phyloP scores from a whole-genome alignment of 1,140 invertebrate species.

The Akabosia matsudoensis region DNA sequence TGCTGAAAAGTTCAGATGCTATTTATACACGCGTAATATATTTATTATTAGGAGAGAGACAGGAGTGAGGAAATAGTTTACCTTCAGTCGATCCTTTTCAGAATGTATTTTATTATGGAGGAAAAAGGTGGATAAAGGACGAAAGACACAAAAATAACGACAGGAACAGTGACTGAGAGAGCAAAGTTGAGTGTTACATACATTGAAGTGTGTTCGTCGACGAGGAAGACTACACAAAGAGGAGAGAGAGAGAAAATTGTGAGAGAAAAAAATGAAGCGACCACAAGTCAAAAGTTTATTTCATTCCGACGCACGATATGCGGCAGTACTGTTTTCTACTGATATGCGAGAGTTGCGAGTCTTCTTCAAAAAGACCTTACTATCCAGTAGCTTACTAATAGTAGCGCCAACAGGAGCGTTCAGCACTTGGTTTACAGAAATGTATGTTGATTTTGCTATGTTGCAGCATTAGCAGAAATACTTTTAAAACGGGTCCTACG shows the following conservation, averaged over 20 bases:
- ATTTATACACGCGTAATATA: too few relatives aligned
- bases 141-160: not conserved
- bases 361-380: not conserved
- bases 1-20: too few relatives aligned
- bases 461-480: too few relatives aligned
- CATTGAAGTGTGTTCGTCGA: not conserved
- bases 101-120: not conserved
- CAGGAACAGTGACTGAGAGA: not conserved
- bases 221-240: too few relatives aligned
- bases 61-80: too few relatives aligned
- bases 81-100: too few relatives aligned
- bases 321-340: not conserved
- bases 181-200: not conserved
- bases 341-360: not conserved
- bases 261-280: not conserved
- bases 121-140: not conserved
- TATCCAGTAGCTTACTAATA: not conserved
- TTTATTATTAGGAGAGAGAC: too few relatives aligned
- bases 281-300: constrained; percentile 13
- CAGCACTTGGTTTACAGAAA: not conserved
- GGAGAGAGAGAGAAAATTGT: not conserved
- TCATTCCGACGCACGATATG: not conserved
- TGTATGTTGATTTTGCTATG: too few relatives aligned
- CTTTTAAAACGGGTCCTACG: too few relatives aligned
- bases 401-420: not conserved